Evolutionary conservation across 2,113 vertebrate genomes (phyloP).

Genomic region (Ciconia stormi): DNA sequence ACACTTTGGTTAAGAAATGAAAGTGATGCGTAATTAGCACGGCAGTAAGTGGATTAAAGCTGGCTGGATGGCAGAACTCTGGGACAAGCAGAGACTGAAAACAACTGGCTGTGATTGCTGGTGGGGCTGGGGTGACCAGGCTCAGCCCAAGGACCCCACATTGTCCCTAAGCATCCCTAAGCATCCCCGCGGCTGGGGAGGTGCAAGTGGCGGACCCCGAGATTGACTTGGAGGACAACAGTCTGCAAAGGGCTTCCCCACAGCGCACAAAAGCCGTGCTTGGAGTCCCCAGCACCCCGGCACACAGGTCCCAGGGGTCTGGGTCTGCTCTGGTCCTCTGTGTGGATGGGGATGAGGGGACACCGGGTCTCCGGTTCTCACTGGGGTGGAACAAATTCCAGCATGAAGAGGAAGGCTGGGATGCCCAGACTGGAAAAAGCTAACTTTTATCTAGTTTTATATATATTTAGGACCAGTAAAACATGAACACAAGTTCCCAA

Average conservation of each 20-base stretch:
- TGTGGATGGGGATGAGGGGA: neutral
- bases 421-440: neutral
- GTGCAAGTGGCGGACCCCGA: neutral
- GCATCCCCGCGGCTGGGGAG: neutral
- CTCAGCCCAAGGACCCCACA: neutral
- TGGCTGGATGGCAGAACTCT: neutral
- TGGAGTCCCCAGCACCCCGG: neutral
- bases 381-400: neutral
- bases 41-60: neutral
- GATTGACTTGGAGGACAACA: neutral
- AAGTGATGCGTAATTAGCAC: neutral
- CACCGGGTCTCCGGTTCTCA: accelerated
- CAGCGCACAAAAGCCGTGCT: neutral
- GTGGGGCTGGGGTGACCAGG: neutral
- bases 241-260: neutral
- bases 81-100: neutral
- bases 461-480: neutral
- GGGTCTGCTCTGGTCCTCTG: neutral
- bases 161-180: neutral
- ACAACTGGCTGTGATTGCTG: neutral
- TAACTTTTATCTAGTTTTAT: neutral
- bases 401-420: neutral
- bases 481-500: neutral
- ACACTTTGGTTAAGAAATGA: neutral
- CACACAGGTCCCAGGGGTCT: neutral